Evolutionary conservation across 1,140 invertebrate species (phyloP), one percentile per base, ranked within the genome.

Genomic region (Mylabris phalerata): DNA sequence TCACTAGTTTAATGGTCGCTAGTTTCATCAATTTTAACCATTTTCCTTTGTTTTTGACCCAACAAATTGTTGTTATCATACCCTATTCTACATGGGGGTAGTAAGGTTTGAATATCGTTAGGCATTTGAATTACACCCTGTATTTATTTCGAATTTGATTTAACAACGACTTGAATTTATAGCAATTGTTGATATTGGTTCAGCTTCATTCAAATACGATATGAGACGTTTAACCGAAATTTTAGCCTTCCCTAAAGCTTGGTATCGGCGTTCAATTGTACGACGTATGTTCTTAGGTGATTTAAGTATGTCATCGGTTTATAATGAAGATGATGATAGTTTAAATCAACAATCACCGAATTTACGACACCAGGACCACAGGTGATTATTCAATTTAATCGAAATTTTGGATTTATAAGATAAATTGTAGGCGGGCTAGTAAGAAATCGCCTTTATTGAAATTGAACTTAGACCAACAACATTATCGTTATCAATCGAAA

Each of bases 191-290:
- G 94, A 98, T 75, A 93, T 98, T 69, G 96, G 95, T 27, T 94
- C 90, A n/a, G 96, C 96, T 24, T 93, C 91, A 19, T 98, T 99
- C 74, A 98, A 98, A 71, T 98, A 98, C 75, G 97, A 99, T 73
- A 98, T 98, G 94, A 81, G 96, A 50, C 82, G 96, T n/a, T 74
- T 98, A 55, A 93, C 92, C 0, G 97, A 99, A 77, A 98, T 98
- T 65, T 75, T 99, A 41, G 93, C 94, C 4, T 98, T 99, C 71
- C 96, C 97, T 0, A 97, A 96, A 77, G 95, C 96, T 3, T 99
- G 97, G 96, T 97, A 97, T 71, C 79, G 95, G 24, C 81, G 93
- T 11, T 92, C 90, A 60, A 93, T 98, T 59, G 93, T 97, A 19
- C 78, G 95, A 13, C 76, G 94, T 54, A 80, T 98, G 60, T 98